A percentile compares a stretch with the other conserved stretches of the same genome.
Evolutionary conservation across 2,113 vertebrate genomes (phyloP).

Genomic region (Neolamprologus cancellatus): DNA sequence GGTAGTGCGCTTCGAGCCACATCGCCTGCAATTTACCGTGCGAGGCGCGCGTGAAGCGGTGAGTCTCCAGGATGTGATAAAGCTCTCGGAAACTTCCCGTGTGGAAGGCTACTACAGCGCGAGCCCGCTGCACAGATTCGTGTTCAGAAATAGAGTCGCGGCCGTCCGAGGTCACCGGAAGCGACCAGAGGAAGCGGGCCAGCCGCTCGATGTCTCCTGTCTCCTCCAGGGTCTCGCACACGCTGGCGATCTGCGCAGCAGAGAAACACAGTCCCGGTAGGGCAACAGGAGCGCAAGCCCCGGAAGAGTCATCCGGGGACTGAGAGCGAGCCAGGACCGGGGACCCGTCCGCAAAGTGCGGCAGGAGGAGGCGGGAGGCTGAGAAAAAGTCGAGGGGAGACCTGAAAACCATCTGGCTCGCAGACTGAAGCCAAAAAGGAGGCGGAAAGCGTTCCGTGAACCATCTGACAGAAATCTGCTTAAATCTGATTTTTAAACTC

Average conservation of each 20-base stretch:
- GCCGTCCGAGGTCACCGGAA: conserved; percentile 89
- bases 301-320: conserved; percentile 81
- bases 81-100: conserved; percentile 94
- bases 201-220: conserved; percentile 96
- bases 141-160: conserved; percentile 96
- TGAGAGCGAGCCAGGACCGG: conserved; percentile 73
- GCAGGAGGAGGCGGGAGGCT: conserved; percentile 89
- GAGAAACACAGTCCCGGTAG: conserved; percentile 86
- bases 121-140: conserved; percentile 94
- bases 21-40: conserved; percentile 96
- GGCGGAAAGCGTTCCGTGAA: not conserved
- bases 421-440: conserved; percentile 12
- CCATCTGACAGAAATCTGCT: conserved; percentile 64
- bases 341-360: conserved; percentile 83
- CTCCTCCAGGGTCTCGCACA: conserved; percentile 98
- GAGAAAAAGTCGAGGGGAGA: conserved; percentile 89
- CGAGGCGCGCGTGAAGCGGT: conserved; percentile 96
- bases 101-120: conserved; percentile 96
- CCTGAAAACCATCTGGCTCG: conserved; percentile 91
- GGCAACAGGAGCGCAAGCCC: conserved; percentile 17
- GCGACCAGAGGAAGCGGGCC: conserved; percentile 96
- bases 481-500: conserved; percentile 83
- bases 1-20: conserved; percentile 98
- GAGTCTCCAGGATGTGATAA: conserved; percentile 96
- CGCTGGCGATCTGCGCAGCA: conserved; percentile 94